A percentile compares a stretch with the other conserved stretches of the same genome.
Evolutionary conservation across 2,888 invertebrate species (phyloP).

Genomic region (Leptinotarsa rubiginosa): DNA sequence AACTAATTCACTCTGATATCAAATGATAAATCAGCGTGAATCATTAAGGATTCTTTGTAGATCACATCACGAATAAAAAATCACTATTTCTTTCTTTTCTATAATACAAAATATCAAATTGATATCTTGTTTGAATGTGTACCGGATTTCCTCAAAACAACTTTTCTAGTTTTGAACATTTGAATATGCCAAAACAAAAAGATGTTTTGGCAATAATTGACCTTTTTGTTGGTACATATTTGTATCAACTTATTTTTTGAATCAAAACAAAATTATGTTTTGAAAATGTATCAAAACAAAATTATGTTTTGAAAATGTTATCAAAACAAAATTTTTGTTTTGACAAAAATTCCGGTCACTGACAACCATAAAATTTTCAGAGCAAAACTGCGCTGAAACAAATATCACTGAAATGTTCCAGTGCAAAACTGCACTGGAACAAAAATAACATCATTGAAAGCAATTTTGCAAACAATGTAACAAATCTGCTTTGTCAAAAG

Average conservation of each 20-base stretch:
- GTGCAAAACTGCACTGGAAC: conserved; percentile 35
- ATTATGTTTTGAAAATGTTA: conserved; percentile 23
- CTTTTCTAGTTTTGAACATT: conserved; percentile 2
- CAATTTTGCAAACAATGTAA: conserved; percentile 17
- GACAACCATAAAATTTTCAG: conserved; percentile 18
- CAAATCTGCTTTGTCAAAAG: conserved; percentile 33
- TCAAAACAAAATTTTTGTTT: conserved; percentile 28
- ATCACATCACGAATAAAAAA: no score
- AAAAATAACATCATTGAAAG: conserved; percentile 19
- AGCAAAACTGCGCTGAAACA: conserved; percentile 33
- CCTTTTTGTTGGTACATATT: not conserved
- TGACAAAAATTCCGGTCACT: not conserved
- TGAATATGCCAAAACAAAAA: conserved; percentile 11
- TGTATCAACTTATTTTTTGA: not conserved
- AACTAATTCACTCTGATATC: not conserved
- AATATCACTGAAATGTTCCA: conserved; percentile 28
- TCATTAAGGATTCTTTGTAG: no score
- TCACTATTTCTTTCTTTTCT: not conserved
- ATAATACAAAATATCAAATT: conserved; percentile 7
- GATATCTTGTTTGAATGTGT: not conserved
- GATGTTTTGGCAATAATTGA: conserved; percentile 16
- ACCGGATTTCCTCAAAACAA: not conserved
- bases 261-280: conserved; percentile 24
- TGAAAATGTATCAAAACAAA: conserved; percentile 25
- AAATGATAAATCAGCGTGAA: not conserved